phyloP scores from a whole-genome alignment of 2,888 invertebrate species.

The Charanyca ferruginea region DNA sequence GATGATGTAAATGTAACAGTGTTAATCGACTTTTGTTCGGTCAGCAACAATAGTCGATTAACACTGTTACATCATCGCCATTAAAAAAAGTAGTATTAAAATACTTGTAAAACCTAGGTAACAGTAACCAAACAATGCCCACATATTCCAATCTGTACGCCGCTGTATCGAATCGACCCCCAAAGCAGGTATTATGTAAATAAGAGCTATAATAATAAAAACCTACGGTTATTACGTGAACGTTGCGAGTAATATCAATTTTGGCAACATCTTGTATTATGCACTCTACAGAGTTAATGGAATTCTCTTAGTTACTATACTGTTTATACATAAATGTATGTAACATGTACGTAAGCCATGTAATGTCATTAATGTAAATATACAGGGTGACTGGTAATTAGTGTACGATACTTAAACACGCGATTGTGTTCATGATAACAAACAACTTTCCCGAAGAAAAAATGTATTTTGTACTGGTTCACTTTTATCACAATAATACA shows the following conservation, averaged over 20 bases:
- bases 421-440: no score
- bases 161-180: slow-evolving; percentile 13
- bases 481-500: no score
- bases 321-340: neutral
- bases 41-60: no score
- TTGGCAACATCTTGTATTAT: slow-evolving; percentile 57
- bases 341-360: neutral
- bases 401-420: no score
- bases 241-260: slow-evolving; percentile 54
- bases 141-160: slow-evolving; percentile 8
- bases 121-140: slow-evolving; percentile 7
- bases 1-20: no score
- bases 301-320: slow-evolving; percentile 25
- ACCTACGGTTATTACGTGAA: slow-evolving; percentile 48
- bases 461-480: no score
- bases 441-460: no score
- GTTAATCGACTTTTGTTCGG: no score
- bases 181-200: slow-evolving; percentile 53
- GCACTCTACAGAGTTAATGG: slow-evolving; percentile 39
- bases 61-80: no score
- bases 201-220: slow-evolving; percentile 54
- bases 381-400: no score
- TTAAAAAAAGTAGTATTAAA: neutral
- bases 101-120: neutral
- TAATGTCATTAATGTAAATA: no score